These are phyloP conservation scores for Plagodis dolabraria DNA, from an alignment of 2,888 invertebrate genomes.

Conservation along the genomic window DNA sequence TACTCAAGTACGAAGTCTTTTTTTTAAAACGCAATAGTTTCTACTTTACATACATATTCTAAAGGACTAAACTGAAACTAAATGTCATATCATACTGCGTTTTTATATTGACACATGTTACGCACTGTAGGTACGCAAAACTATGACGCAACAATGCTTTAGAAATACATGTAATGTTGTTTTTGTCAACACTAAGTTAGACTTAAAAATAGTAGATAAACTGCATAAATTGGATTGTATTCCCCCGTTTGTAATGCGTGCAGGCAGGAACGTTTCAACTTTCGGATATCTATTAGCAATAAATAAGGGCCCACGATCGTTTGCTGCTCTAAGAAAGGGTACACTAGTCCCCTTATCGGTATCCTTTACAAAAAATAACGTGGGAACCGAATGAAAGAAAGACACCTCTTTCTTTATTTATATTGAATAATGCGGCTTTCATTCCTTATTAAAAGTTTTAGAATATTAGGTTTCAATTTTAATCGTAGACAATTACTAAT, in stretches of 20 bases:
- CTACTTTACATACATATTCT: too few species aligned
- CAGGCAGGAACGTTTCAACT: slow-evolving; percentile 65
- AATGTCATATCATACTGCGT: neutral
- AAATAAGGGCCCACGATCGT: slow-evolving; percentile 77
- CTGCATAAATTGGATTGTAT: slow-evolving; percentile 52
- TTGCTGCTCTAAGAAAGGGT: slow-evolving; percentile 78
- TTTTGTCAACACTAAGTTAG: too few species aligned
- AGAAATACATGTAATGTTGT: too few species aligned
- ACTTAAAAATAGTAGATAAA: too few species aligned
- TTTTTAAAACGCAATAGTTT: too few species aligned
- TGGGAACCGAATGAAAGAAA: slow-evolving; percentile 79
- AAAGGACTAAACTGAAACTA: too few species aligned
- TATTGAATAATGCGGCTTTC: slow-evolving; percentile 66
- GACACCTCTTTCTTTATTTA: slow-evolving; percentile 70
- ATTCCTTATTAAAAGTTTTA: slow-evolving; percentile 54
- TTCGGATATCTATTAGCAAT: slow-evolving; percentile 80
- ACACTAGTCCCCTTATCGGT: slow-evolving; percentile 80
- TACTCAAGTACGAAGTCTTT: too few species aligned
- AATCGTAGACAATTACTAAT: slow-evolving; percentile 6
- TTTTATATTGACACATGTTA: too few species aligned
- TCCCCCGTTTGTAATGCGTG: slow-evolving; percentile 68
- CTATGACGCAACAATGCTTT: too few species aligned
- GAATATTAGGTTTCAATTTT: slow-evolving; percentile 36
- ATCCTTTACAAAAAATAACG: slow-evolving; percentile 79
- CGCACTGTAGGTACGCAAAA: too few species aligned